Conservation (phyloP, 2,113 vertebrate species). For the Oryctolagus cuniculus region DNA sequence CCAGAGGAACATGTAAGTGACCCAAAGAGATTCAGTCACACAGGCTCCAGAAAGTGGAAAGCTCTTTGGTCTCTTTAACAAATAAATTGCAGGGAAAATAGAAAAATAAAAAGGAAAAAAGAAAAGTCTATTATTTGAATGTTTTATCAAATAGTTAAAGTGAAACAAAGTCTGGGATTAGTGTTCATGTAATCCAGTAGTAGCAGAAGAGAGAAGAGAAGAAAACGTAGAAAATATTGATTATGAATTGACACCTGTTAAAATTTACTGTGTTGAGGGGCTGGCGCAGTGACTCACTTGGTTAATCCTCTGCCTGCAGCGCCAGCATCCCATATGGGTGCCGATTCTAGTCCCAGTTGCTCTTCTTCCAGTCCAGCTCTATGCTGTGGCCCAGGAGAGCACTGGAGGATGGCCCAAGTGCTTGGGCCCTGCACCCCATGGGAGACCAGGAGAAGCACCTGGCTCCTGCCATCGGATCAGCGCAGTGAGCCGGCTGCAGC, state of each 20-base stretch:
- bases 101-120: neutral
- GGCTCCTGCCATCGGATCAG: no score
- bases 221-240: neutral
- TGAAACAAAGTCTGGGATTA: neutral
- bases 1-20: neutral
- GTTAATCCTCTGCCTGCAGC: no score
- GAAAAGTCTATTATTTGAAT: neutral
- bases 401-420: no score
- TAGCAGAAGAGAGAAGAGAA: neutral
- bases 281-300: no score
- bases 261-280: neutral
- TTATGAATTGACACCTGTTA: neutral
- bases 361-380: no score
- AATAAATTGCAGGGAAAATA: slow-evolving; percentile 23
- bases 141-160: slow-evolving; percentile 1
- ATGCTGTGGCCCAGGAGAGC: no score
- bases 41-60: neutral
- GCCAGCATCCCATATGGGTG: no score
- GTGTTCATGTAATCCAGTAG: neutral
- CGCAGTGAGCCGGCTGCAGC: accelerated
- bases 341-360: no score
- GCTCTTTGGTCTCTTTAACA: neutral
- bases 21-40: neutral
- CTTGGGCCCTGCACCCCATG: no score
- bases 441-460: no score